A percentile compares a stretch with the other conserved stretches of the same genome.
These are phyloP conservation scores for Leuctra nigra DNA, from an alignment of 2,888 invertebrate genomes.

Conservation along the genomic window DNA sequence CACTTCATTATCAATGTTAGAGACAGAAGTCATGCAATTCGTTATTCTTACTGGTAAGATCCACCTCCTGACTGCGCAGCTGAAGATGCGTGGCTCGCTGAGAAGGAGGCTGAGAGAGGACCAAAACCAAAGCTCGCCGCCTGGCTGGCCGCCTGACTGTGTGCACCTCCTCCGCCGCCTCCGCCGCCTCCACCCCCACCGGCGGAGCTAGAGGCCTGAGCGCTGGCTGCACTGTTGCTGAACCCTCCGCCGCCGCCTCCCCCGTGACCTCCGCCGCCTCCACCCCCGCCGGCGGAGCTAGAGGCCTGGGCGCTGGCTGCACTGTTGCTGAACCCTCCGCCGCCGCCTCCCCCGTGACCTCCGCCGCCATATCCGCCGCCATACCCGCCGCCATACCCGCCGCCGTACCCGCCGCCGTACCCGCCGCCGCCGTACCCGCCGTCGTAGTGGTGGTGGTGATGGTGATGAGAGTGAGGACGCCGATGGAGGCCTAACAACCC, in stretches of 20 bases:
- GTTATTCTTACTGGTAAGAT: conserved; percentile 2
- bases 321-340: neutral
- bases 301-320: neutral
- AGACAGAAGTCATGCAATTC: too few species aligned
- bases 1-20: too few species aligned
- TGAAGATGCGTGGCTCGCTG: conserved; percentile 1
- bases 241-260: too few species aligned
- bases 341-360: neutral
- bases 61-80: neutral
- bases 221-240: neutral
- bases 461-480: neutral
- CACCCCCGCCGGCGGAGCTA: neutral
- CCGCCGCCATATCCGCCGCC: neutral
- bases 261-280: neutral
- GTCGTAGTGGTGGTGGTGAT: neutral
- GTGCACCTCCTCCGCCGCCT: neutral
- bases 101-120: conserved; percentile 4
- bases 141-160: conserved; percentile 1
- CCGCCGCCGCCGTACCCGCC: neutral
- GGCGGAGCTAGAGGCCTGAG: neutral
- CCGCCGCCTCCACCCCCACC: neutral
- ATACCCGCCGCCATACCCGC: neutral
- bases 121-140: conserved; percentile 10
- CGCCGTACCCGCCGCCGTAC: neutral
- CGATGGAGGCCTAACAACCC: neutral